phyloP scores from a whole-genome alignment of 1,140 invertebrate genomes.

The Antheraea mylitta region DNA sequence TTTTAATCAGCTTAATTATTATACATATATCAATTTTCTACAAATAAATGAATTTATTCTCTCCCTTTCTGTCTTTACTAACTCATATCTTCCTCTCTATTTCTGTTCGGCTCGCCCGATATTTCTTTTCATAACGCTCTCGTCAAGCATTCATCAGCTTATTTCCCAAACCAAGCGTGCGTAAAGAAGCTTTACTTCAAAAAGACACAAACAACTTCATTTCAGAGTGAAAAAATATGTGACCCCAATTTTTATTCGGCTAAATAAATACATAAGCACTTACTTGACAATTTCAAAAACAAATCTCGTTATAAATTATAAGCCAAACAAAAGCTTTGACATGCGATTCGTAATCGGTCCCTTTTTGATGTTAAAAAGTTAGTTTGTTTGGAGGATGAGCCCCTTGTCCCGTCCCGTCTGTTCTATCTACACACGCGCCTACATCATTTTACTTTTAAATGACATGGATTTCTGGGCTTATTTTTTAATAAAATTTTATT shows the following conservation, averaged over 20 bases:
- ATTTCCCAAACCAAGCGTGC: too few species aligned
- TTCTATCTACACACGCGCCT: neutral
- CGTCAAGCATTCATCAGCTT: too few species aligned
- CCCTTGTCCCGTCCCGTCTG: neutral
- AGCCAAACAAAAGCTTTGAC: neutral
- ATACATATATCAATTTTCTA: too few species aligned
- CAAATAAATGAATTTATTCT: too few species aligned
- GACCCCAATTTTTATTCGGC: neutral
- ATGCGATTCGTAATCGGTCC: neutral
- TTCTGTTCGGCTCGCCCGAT: too few species aligned
- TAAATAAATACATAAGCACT: neutral
- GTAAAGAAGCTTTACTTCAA: too few species aligned
- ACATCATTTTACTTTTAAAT: constrained; percentile 5
- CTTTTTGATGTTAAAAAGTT: constrained; percentile 3
- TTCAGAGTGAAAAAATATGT: too few species aligned
- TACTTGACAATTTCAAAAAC: neutral
- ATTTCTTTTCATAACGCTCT: too few species aligned
- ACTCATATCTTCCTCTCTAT: too few species aligned
- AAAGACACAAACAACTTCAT: too few species aligned
- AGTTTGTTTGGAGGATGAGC: neutral
- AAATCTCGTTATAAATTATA: constrained; percentile 3
- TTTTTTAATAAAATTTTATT: neutral
- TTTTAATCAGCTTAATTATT: too few species aligned
- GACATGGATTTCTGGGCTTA: neutral
- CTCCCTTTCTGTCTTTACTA: too few species aligned